phyloP scores from a whole-genome alignment of 2,113 vertebrate genomes.

The Candoia aspera region DNA sequence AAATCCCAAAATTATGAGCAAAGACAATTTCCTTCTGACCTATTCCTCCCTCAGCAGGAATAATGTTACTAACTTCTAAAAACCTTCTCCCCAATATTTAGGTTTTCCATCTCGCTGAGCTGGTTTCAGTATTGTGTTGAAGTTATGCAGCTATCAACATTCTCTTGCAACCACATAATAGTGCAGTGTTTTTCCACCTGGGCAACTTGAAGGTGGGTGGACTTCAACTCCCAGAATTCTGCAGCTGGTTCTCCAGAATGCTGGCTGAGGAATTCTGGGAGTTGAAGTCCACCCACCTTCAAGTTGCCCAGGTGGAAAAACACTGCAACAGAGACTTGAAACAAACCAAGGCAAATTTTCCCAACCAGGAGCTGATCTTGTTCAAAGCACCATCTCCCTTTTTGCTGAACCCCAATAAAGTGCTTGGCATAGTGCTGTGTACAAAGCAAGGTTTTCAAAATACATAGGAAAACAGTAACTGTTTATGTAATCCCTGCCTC shows the following conservation, averaged over 20 bases:
- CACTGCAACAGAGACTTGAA: background rate
- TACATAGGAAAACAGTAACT: background rate
- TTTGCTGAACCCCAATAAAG: slow-evolving; percentile 5
- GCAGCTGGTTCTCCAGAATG: no score
- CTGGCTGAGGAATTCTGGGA: background rate
- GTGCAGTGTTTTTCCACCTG: no score
- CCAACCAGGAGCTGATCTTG: background rate
- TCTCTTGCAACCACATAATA: no score
- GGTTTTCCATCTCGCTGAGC: no score
- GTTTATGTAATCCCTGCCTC: background rate
- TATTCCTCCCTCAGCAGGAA: no score
- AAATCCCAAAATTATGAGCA: no score
- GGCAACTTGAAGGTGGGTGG: no score
- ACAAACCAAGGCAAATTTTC: background rate
- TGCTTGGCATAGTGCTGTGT: slow-evolving; percentile 4
- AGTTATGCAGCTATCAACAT: no score
- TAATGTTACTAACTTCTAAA: no score
- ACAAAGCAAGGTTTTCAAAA: slow-evolving; percentile 19
- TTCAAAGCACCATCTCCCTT: background rate
- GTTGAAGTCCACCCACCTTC: background rate
- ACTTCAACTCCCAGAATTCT: background rate
- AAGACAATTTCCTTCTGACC: no score
- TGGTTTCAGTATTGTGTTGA: no score
- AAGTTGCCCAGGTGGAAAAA: background rate
- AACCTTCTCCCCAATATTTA: no score